Evolutionary conservation across 37 sponge, comb jelly and placozoan species (phyloP).

Genomic region (Ianthella basta): DNA sequence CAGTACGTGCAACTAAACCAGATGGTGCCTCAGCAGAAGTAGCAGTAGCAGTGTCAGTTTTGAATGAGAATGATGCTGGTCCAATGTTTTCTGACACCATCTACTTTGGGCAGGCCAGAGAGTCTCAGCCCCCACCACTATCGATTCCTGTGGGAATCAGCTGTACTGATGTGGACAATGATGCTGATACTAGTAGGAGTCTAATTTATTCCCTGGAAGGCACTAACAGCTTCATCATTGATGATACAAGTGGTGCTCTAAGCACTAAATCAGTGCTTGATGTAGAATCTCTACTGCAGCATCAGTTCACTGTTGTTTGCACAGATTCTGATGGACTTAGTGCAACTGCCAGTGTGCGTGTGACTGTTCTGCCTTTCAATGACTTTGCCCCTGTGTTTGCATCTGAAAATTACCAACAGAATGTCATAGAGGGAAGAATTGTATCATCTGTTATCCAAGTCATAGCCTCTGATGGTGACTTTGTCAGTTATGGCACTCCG

Average conservation of each 20-base stretch:
- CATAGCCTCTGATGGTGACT: constrained; percentile 63
- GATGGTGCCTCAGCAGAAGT: not conserved
- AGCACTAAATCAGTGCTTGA: constrained; percentile 41
- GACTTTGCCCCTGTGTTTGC: constrained; percentile 59
- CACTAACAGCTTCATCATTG: constrained; percentile 31
- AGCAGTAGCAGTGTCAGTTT: constrained; percentile 42
- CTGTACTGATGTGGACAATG: constrained; percentile 64
- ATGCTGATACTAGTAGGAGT: constrained; percentile 13
- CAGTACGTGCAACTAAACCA: constrained; percentile 45
- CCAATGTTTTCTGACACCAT: constrained; percentile 41
- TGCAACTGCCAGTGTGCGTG: constrained; percentile 32
- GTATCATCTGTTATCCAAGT: constrained; percentile 39
- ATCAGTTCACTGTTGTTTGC: constrained; percentile 48
- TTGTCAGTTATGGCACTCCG: constrained; percentile 25
- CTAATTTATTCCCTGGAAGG: not conserved
- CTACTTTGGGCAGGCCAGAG: constrained; percentile 49
- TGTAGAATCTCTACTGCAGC: constrained; percentile 13
- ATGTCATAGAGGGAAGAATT: constrained; percentile 6
- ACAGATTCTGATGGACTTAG: constrained; percentile 45
- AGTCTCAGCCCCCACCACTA: constrained; percentile 8
- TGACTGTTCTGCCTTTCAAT: constrained; percentile 67
- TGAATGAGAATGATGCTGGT: constrained; percentile 51
- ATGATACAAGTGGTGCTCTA: constrained; percentile 33
- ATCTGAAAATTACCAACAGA: not conserved
- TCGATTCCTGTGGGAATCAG: not conserved